These are phyloP conservation scores for Oscheius myriophilus DNA, from an alignment of 2,888 invertebrate genomes.

Conservation along the genomic window DNA sequence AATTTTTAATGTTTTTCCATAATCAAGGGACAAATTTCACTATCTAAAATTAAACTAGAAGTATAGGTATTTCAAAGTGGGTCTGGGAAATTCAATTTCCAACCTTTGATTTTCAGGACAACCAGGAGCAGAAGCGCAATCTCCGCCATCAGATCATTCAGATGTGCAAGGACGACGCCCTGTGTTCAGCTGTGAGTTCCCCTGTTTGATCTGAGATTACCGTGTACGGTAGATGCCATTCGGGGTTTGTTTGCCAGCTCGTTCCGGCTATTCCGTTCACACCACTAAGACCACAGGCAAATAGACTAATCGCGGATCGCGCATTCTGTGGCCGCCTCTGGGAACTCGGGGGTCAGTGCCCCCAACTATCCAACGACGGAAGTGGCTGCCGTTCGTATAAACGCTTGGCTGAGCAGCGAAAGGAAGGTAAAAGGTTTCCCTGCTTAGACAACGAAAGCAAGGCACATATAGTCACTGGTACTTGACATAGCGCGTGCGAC, in stretches of 20 bases:
- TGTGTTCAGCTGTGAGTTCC: conserved; percentile 64
- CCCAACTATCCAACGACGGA: conserved; percentile 1
- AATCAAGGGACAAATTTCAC: too few species aligned
- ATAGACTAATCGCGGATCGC: conserved; percentile 32
- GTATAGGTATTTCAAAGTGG: too few species aligned
- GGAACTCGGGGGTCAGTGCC: conserved; percentile 1
- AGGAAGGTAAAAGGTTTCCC: too few species aligned
- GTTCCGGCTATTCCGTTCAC: conserved; percentile 29
- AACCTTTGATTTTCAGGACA: conserved; percentile 61
- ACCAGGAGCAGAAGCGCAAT: conserved; percentile 56
- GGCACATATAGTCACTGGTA: neutral
- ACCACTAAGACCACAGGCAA: conserved; percentile 23
- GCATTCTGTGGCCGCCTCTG: conserved; percentile 13
- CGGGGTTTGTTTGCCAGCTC: conserved; percentile 19
- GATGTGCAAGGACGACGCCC: conserved; percentile 64
- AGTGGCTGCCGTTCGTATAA: neutral
- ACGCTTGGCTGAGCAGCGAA: neutral
- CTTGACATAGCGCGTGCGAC: conserved; percentile 10
- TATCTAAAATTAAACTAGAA: too few species aligned
- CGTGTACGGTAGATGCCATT: conserved; percentile 14
- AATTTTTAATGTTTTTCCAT: too few species aligned
- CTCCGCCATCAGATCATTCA: conserved; percentile 66
- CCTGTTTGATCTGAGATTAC: neutral
- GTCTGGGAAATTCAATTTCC: too few species aligned
- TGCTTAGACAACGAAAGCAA: too few species aligned